Percentiles rank a stretch among this genome's conserved stretches.
Conservation (phyloP, 2,113 vertebrate genomes). For the Illadopsis cleaveri region DNA sequence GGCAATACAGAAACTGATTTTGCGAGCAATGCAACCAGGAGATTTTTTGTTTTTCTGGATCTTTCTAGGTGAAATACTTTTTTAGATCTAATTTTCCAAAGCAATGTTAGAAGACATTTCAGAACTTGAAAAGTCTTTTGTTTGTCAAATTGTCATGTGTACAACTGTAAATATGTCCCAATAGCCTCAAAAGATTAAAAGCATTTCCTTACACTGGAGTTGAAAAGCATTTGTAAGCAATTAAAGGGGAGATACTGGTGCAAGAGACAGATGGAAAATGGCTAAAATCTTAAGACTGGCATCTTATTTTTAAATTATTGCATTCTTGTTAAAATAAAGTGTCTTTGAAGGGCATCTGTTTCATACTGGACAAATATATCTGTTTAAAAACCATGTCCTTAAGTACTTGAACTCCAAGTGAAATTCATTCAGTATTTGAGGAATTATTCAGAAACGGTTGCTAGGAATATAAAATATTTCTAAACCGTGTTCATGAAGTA, state of each 20-base stretch:
- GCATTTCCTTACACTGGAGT: neutral
- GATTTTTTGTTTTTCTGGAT: neutral
- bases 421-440: neutral
- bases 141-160: neutral
- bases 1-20: neutral
- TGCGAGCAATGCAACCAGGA: neutral
- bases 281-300: neutral
- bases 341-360: neutral
- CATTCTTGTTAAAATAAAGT: neutral
- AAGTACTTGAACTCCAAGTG: neutral
- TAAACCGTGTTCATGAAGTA: neutral
- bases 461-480: neutral
- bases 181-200: neutral
- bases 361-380: neutral
- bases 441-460: neutral
- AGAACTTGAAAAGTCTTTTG: neutral
- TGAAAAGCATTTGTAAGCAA: neutral
- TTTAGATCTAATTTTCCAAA: neutral
- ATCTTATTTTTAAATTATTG: neutral
- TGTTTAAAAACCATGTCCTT: neutral
- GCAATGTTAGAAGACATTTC: neutral
- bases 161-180: neutral
- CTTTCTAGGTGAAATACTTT: neutral
- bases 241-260: neutral
- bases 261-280: neutral